Base-by-base conservation (phyloP, 2,888 invertebrate species). In the Acrobasis consociella region DNA sequence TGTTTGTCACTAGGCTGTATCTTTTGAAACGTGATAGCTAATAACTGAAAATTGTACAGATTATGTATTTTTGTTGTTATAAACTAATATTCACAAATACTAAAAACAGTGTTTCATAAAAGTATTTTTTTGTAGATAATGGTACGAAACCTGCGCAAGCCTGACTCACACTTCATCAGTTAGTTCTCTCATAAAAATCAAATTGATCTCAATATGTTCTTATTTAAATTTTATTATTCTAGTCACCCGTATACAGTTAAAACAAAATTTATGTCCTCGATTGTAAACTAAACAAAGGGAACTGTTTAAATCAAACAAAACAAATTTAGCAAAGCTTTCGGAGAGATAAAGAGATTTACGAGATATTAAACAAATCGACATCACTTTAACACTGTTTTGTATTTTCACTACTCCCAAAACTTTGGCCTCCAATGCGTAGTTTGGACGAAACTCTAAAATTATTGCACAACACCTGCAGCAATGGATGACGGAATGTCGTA, bases 331-430 rank as follows among this genome's bases (percentile, higher is more conserved):
- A 64, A 67, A 69, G 56, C 46, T 67, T 67, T 66, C 62, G 51
- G 63, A 64, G 53, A 69, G 69, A 70, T 70, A 67, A 72, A 69
- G 69, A 69, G 71, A 73, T 75, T 74, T 68, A 71, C 69, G 71
- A 66, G 70, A 70, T 72, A 74, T 73, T 74, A 70, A 69, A 68
- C 72, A 74, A 73, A 73, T 72, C 69, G 65, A 62, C 63, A 63
- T 46, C 46, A 46, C 46, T 2, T n/a, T n/a, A 46, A 9, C 46
- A 46, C 13, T 5, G 13, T 46, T 46, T 46, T n/a, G 46, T 46
- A 46, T 13, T 46, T 13, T n/a, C 5, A 46, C 13, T 46, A 13
- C n/a, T 5, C 46, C 7, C 5, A 46, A 46, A 46, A 46, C 46
- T 3, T 46, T n/a, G 5, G n/a, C n/a, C n/a, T 46, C 46, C 46